Evolutionary conservation across 2,113 vertebrate species (phyloP), one percentile per base, ranked within the genome.

Genomic region (Hippocampus abdominalis): DNA sequence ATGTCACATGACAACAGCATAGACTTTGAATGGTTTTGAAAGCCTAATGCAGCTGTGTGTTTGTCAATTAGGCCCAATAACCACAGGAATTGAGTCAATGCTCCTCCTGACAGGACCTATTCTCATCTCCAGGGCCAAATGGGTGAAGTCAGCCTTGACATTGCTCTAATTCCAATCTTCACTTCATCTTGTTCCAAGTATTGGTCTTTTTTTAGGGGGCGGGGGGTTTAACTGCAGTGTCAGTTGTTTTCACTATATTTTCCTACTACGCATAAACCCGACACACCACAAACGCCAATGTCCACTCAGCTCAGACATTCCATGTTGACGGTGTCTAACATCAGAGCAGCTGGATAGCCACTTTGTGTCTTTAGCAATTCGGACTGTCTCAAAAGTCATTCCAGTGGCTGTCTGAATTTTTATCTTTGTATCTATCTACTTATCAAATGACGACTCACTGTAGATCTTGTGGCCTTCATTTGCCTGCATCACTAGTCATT

Each of bases 271-370:
- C 62, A 74, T 66, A 69, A 73, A 21, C 32, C 8, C 44, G 42
- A 53, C 65, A 49, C 65, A 66, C 85, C 81, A 82, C 5, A 39
- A 79, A 66, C 66, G 5, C 72, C 82, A 70, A 83, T 79, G 57
- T 66, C 70, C 66, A 64, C 32, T 71, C 75, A 69, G 53, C 44
- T 71, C 72, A 81, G 81, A 88, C 86, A 86, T 89, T 90, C 84
- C 79, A 64, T 65, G 70, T 49, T 81, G 73, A 78, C 72, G 71
- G 53, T 77, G 27, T 32, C 57, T 59, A 65, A 85, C 79, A 74
- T 81, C 75, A 68, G 76, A 83, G 79, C 81, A 32, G 27, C 57
- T 32, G 27, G 57, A 40, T 39, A 49, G 76, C 81, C 81, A 56
- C 70, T 68, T 36, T 82, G 80, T 81, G 79, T 76, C 78, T 82